Base-by-base conservation (phyloP, 2,888 invertebrate species). In the Drosophila formosana region DNA sequence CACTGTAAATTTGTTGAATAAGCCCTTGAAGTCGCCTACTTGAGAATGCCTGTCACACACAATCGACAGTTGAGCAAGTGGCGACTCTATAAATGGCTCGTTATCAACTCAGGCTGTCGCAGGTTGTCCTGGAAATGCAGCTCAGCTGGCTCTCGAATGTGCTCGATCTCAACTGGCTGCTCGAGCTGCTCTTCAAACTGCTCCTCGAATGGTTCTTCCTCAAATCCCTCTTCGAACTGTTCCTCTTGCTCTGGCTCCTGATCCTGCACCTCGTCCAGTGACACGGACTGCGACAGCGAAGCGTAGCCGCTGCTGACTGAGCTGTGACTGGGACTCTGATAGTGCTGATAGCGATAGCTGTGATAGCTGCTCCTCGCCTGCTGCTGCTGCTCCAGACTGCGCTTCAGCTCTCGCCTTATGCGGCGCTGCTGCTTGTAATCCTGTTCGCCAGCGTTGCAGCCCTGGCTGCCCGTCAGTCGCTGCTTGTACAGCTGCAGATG, bases 341-440 rank as follows among this genome's bases (percentile, higher is more conserved):
- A 39, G 18, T 25, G 3, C 11, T 49, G 60, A 45, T 55, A 64
- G 3, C 66, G 72, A 52, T 80, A 77, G 50, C 66, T 74, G 18
- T 73, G 66, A 58, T 80, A 77, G 26, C 50, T 63, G 8, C 8
- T 46, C 2, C 66, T 69, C 0, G 56, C 28, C 18, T 78, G 69
- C 7, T 89, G 90, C 67, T 90, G 80, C 78, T 89, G 90, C 66
- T 90, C 90, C 49, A 91, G 83, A 55, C 84, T 91, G 5, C 90
- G 84, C 55, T 90, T 91, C 3, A 91, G 70, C 53, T 91, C 89
- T 3, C 91, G 78, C 39, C 89, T 82, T 7, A 83, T 84, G 26
- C 88, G 64, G 5, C 91, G 78, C 65, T 85, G 64, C 56, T 91
- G 82, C 3, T 85, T 85, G 46, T 82, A 88, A 23, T 91, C 90